Base-by-base conservation (phyloP, 1,140 invertebrate species). In the Drosophila kanapiae region DNA sequence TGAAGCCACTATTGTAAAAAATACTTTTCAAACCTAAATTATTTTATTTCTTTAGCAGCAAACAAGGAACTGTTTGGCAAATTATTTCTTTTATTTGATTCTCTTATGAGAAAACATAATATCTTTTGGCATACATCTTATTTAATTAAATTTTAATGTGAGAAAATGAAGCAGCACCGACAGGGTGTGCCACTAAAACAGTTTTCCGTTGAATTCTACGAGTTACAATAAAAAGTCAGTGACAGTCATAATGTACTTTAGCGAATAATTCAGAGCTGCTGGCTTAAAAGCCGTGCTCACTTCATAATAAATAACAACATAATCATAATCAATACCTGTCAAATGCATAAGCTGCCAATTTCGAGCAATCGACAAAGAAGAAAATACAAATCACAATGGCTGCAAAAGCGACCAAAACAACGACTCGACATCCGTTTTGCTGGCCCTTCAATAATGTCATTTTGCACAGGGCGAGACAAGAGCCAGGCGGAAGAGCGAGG, bases 321-420 rank as follows among this genome's bases (percentile, higher is more conserved):
- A 71, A 71, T 78, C 48, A 58, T 71, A 78, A 78, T 78, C 76
- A 78, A 78, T 78, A 78, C 76, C 65, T 78, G 76, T 78, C 76
- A 78, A 59, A 78, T 78, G 53, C 76, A 78, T 62, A 78, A 78
- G 76, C 54, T 63, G 67, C 54, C 59, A 71, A 78, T 71, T 78
- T 57, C 23, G 54, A 57, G 48, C 43, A 49, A 58, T 72, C 67
- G 67, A 72, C 69, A 61, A 49, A 45, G 53, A 54, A 56, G n/a
- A 27, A 37, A 47, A 48, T 43, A 75, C 53, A 77, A 69, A 60
- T 51, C 45, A 61, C 42, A 40, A 61, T 38, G 45, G 31, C 16
- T 48, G 54, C 53, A 49, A 59, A 18, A 40, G 38, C 35, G 27
- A 76, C 35, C n/a, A 40, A 47, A 45, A 68, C 56, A 69, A 60